Conservation (phyloP, 2,888 invertebrate species). For the Plagodis pulveraria region DNA sequence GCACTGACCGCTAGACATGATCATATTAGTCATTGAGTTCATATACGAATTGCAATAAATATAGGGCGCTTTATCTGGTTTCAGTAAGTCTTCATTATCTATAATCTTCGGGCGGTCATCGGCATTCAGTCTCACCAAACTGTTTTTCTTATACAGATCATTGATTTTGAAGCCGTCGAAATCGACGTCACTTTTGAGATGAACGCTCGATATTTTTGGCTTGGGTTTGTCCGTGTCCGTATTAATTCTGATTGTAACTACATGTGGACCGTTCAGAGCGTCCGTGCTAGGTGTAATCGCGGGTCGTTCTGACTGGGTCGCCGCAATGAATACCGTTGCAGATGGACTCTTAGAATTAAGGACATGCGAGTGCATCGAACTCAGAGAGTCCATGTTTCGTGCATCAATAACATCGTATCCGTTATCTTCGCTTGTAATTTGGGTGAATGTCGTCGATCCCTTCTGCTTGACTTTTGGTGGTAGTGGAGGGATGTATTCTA, state of each 20-base stretch:
- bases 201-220: slow-evolving; percentile 79
- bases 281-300: slow-evolving; percentile 75
- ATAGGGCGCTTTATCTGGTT: slow-evolving; percentile 79
- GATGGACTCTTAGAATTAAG: slow-evolving; percentile 82
- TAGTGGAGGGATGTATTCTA: slow-evolving; percentile 83
- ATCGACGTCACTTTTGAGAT: slow-evolving; percentile 77
- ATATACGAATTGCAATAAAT: slow-evolving; percentile 87
- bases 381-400: slow-evolving; percentile 70
- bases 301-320: slow-evolving; percentile 79
- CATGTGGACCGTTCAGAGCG: slow-evolving; percentile 83
- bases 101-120: slow-evolving; percentile 79
- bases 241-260: slow-evolving; percentile 89
- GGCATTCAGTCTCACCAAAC: slow-evolving; percentile 86
- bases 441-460: slow-evolving; percentile 76
- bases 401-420: slow-evolving; percentile 58
- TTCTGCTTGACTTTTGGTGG: slow-evolving; percentile 83
- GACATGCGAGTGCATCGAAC: slow-evolving; percentile 84
- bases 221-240: slow-evolving; percentile 83
- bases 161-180: slow-evolving; percentile 71
- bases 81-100: slow-evolving; percentile 76
- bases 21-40: slow-evolving; percentile 79
- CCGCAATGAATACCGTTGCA: slow-evolving; percentile 84
- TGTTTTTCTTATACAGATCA: slow-evolving; percentile 74
- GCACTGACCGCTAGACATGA: slow-evolving; percentile 92
- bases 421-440: slow-evolving; percentile 72